These are phyloP conservation scores for Aethina tumida DNA, from an alignment of 1,140 invertebrate genomes.

Conservation along the genomic window DNA sequence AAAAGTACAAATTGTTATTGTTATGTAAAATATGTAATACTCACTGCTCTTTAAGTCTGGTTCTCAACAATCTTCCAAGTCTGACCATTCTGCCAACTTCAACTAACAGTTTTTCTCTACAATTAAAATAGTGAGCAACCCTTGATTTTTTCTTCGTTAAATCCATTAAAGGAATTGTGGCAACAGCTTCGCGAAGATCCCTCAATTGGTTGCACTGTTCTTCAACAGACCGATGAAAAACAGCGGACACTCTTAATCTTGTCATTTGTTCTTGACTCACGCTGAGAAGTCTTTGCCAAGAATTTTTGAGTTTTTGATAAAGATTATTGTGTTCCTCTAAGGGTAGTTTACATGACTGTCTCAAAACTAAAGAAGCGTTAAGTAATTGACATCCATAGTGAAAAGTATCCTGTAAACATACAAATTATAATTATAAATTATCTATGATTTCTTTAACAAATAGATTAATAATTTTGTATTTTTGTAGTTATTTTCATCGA, in stretches of 20 bases:
- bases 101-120: slow-evolving; percentile 57
- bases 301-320: slow-evolving; percentile 46
- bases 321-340: slow-evolving; percentile 46
- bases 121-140: slow-evolving; percentile 43
- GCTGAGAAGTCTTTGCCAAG: slow-evolving; percentile 59
- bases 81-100: slow-evolving; percentile 65
- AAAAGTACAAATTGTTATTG: too few species aligned
- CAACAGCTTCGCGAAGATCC: slow-evolving; percentile 45
- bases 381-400: slow-evolving; percentile 69
- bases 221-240: slow-evolving; percentile 65
- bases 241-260: slow-evolving; percentile 60
- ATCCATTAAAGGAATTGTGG: slow-evolving; percentile 31
- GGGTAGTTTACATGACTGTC: slow-evolving; percentile 60
- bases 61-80: slow-evolving; percentile 55
- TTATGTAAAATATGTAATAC: too few species aligned
- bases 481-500: too few species aligned
- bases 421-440: not conserved
- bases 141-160: slow-evolving; percentile 28
- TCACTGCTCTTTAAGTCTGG: slow-evolving; percentile 56
- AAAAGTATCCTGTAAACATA: slow-evolving; percentile 54
- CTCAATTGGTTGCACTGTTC: slow-evolving; percentile 51
- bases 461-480: too few species aligned
- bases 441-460: not conserved
- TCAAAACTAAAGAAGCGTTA: slow-evolving; percentile 60
- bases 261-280: slow-evolving; percentile 70